phyloP scores from a whole-genome alignment of 2,113 vertebrate species.

The Bujurquina vittata region DNA sequence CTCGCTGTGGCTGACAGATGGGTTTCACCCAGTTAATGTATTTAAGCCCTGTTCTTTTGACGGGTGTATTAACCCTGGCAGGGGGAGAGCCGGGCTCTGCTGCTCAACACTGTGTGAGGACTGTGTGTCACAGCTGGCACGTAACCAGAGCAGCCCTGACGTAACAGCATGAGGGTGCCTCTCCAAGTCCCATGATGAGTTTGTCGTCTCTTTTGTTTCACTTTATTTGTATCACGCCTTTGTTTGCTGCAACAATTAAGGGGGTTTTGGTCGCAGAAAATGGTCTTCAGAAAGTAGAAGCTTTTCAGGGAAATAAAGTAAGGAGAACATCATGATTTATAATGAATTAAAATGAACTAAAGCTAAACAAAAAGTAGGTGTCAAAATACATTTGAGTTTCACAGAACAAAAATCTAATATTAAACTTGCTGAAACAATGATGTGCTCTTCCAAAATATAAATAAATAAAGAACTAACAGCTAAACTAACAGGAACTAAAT shows the following conservation, averaged over 20 bases:
- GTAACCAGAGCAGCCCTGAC: constrained; percentile 10
- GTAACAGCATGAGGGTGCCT: constrained; percentile 24
- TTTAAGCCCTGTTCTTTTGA: constrained; percentile 37
- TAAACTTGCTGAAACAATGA: too few relatives aligned
- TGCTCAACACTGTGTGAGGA: background rate
- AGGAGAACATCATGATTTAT: background rate
- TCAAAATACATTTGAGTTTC: too few relatives aligned
- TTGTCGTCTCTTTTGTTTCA: background rate
- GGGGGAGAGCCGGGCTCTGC: background rate
- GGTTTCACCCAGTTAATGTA: constrained; percentile 43
- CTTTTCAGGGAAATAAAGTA: too few relatives aligned
- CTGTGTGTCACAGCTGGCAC: constrained; percentile 11
- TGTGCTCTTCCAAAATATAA: too few relatives aligned
- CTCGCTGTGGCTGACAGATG: constrained; percentile 61
- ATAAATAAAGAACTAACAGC: background rate
- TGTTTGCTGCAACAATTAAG: background rate
- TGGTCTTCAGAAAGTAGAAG: background rate
- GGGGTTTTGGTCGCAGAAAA: background rate
- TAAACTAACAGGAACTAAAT: background rate
- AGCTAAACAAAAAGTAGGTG: background rate
- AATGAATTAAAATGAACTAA: background rate
- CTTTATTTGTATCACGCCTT: background rate
- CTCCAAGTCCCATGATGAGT: background rate
- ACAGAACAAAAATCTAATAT: too few relatives aligned
- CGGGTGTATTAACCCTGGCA: constrained; percentile 31